Base-by-base conservation (phyloP, 2,113 vertebrate genomes). In the Argyrosomus japonicus region DNA sequence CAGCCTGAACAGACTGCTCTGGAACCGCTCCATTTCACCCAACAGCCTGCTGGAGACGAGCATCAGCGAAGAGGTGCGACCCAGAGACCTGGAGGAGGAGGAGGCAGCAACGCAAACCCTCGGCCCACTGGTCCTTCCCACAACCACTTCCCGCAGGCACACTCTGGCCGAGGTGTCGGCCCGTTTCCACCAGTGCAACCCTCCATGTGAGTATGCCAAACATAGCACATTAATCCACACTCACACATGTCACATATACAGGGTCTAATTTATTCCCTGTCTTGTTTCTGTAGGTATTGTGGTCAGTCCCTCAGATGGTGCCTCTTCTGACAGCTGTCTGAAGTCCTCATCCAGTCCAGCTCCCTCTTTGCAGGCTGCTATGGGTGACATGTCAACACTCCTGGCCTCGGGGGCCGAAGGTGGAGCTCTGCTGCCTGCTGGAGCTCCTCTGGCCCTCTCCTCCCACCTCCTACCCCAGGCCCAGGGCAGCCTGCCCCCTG, bases 261-360 rank as follows among this genome's bases (percentile, higher is more conserved):
- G 36, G 65, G 11, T 67, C 47, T 58, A 48, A 71, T 36, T 21
- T 45, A 10, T 10, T 36, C 54, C 15, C 32, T 57, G 25, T 65
- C 53, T n/a, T 72, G 21, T 25, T 29, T 10, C 50, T 19, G 0
- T 83, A 99, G 98, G 97, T 85, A 97, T 98, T 17, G 93, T 98
- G 60, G 91, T 96, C 19, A 96, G 95, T 71, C 95, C 97, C 23
- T 96, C 97, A 0, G 97, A 98, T 8, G 97, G 96, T 62, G 95
- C 97, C 86, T 98, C 95, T 36, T 98, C 97, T 4, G 98, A 99
- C 94, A 97, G 97, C 95, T 99, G 97, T 72, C 95, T 97, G 87
- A 96, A 92, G 89, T 95, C 94, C 64, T 95, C 96, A 60, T 96
- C 95, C 47, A 94, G 95, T 60, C 95, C 94, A 40, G 82, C 92